A percentile compares a stretch with the other conserved stretches of the same genome.
These are phyloP conservation scores for Gallinago jamesoni DNA, from an alignment of 2,113 vertebrate genomes.

Conservation along the genomic window DNA sequence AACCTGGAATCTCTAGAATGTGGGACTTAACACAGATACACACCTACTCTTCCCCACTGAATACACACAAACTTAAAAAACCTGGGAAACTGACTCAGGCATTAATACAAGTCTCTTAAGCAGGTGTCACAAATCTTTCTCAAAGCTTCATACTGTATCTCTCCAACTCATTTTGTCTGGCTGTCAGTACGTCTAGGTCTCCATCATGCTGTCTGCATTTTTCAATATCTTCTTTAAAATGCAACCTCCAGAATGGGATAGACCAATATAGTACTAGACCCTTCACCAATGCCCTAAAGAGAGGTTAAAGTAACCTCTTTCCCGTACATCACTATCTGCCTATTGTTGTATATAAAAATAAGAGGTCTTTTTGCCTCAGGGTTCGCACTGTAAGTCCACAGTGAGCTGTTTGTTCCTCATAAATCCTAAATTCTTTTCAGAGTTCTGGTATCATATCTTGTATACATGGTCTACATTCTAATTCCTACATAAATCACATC, in stretches of 20 bases:
- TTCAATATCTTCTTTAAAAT: not conserved
- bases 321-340: not conserved
- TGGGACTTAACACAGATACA: not conserved
- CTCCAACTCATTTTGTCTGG: not conserved
- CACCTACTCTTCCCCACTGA: not conserved
- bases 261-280: not conserved
- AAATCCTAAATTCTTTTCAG: not conserved
- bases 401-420: not conserved
- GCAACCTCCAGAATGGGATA: not conserved
- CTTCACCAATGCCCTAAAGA: not conserved
- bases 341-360: not conserved
- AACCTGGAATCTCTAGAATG: not conserved
- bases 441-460: not conserved
- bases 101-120: not conserved
- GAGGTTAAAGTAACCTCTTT: not conserved
- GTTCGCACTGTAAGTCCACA: not conserved
- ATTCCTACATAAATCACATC: not conserved
- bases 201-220: not conserved
- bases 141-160: not conserved
- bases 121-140: not conserved
- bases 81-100: not conserved
- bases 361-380: not conserved
- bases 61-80: not conserved
- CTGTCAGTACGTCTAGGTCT: not conserved
- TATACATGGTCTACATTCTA: not conserved